Conservation (phyloP, 2,113 vertebrate genomes). For the Noctilio leporinus region DNA sequence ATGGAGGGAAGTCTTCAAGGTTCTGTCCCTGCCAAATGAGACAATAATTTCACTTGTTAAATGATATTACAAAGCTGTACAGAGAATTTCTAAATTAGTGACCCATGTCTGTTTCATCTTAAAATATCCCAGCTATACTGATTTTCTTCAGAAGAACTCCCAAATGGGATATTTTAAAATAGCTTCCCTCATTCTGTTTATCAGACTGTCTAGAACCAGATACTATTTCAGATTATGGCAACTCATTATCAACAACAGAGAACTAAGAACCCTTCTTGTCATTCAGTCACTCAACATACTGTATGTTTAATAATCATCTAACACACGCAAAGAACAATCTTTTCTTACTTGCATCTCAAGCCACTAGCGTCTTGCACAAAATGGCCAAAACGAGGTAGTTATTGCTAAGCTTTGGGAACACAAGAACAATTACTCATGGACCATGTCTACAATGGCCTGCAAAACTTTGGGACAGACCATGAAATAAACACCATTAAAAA, state of each 20-base stretch:
- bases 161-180: not conserved
- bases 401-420: not conserved
- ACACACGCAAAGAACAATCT: not conserved
- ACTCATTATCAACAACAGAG: not conserved
- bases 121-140: not conserved
- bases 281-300: not conserved
- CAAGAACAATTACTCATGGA: not conserved
- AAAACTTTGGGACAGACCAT: not conserved
- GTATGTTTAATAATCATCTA: not conserved
- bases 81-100: not conserved
- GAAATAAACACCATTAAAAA: not conserved
- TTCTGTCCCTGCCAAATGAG: not conserved
- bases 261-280: not conserved
- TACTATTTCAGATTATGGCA: not conserved
- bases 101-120: not conserved
- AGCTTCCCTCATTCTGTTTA: not conserved
- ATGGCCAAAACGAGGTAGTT: not conserved
- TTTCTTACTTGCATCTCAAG: not conserved
- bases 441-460: not conserved
- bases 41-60: not conserved
- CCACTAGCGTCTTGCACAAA: not conserved
- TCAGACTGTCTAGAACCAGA: not conserved
- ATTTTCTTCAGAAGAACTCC: constrained; percentile 10
- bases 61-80: not conserved
- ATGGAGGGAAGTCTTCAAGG: not conserved